Base-by-base conservation (phyloP, 2,888 invertebrate species). In the Lucinisca nassula region DNA sequence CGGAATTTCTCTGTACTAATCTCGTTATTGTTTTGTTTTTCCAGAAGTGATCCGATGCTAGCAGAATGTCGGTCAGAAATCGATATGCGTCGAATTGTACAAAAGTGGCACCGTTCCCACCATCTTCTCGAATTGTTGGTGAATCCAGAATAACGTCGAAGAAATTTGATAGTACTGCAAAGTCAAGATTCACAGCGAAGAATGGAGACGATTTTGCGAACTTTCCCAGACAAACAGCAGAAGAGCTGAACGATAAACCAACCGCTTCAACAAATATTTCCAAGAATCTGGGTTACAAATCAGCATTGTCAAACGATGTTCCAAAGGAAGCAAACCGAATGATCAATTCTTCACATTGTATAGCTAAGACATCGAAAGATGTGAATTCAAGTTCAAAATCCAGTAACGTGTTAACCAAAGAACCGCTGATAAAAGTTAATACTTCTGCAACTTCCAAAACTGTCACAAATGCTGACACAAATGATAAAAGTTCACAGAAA, bases 61-160 rank as follows among this genome's bases (percentile, higher is more conserved):
- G 51, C 58, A 21, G 58, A 58, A 88, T 88, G 88, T 88, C 88
- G 0, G 82, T 88, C 0, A 24, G 88, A 45, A 88, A 88, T 45
- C 82, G 73, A 45, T 82, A 79, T 49, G 84, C 85, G 27, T 80
- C 73, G n/a, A 88, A 85, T 45, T 79, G 58, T 55, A 77, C 75
- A 40, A 88, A 88, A 72, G 76, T 88, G 21, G 72, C 85, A n/a
- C 88, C 88, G 0, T 76, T 84, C 58, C 84, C 84, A 0, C 77
- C 79, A 24, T 76, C 82, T 3, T 40, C 76, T 8, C 79, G 72
- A 30, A 55, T 77, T 24, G 55, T 80, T 10, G 24, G 61, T 0
- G 76, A 85, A 21, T 79, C 73, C 8, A 82, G 82, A 49, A 79
- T 82, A 30, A 72, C 85, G 0, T 40, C 72, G 3, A 75, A 70